Evolutionary conservation across 2,797 vertebrate species (phyloP), one percentile per base, ranked within the genome.

Genomic region (Bucorvus abyssinicus): DNA sequence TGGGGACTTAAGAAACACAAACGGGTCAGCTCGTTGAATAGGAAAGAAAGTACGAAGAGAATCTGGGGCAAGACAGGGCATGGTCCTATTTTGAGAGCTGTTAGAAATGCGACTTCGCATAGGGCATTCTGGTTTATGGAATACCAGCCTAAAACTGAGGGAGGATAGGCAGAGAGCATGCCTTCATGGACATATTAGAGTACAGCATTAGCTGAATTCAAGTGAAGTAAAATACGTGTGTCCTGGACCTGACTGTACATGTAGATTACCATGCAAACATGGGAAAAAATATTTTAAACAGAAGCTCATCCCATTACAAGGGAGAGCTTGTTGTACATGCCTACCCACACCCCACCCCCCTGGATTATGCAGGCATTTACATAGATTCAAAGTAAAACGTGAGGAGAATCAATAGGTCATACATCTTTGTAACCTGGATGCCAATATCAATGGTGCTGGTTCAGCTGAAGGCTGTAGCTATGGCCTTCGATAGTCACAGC

Each of bases 181-280:
- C 5, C 16, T 71, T 32, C n/a, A 45, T 23, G 49, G 53, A 45
- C 5, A 8, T 47, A 16, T 32, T 27, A 55, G 29, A 53, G 23
- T 29, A 57, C 79, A 65, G 22, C 29, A 42, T 75, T 60, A 14
- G 5, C 29, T 56, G 36, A 9, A 11, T 42, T 75, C 45, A 84
- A 65, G 17, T 44, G 34, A 68, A 56, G 77, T 34, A 65, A 87
- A 92, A 80, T 27, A 14, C 9, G 34, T 12, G 3, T 44, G 12
- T 45, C n/a, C 40, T 5, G 5, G 10, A 7, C 57, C 44, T 61
- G 44, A 65, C 9, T 0, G 1, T 34, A 42, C 4, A 4, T 12
- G 4, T 34, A 55, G 12, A 32, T 45, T 45, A 45, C 12, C 12
- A 17, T n/a, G 30, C 8, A 59, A 87, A 68, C 40, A n/a, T 7